These are phyloP conservation scores for Myotis daubentonii DNA, from an alignment of 2,797 vertebrate genomes.

Conservation along the genomic window DNA sequence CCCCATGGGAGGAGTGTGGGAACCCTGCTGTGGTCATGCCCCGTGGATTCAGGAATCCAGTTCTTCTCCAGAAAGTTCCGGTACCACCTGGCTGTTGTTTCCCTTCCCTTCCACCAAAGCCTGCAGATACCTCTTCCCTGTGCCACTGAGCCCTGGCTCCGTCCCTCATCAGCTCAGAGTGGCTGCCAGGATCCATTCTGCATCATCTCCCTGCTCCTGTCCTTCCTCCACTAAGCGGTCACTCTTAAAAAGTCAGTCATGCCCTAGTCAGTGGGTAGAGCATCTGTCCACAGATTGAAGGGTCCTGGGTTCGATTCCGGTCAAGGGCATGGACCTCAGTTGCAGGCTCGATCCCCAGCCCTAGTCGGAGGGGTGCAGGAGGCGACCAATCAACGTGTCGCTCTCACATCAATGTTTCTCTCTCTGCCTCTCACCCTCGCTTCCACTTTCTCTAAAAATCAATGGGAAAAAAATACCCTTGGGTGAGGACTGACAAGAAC, in stretches of 20 bases:
- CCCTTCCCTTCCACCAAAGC: background rate
- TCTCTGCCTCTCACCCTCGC: too few relatives aligned
- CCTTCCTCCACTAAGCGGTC: accelerated
- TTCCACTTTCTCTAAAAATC: too few relatives aligned
- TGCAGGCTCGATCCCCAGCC: too few relatives aligned
- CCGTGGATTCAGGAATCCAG: background rate
- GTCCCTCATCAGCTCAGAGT: background rate
- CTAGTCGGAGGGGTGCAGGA: too few relatives aligned
- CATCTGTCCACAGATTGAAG: too few relatives aligned
- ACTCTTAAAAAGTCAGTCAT: background rate
- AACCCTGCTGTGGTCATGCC: background rate
- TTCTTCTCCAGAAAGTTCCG: background rate
- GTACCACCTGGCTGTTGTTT: background rate
- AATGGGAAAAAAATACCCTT: too few relatives aligned
- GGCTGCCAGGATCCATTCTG: background rate
- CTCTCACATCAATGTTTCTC: too few relatives aligned
- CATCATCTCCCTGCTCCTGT: too few relatives aligned
- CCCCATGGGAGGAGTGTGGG: accelerated
- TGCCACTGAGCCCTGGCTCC: background rate
- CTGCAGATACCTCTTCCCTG: background rate
- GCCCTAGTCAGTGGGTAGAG: too few relatives aligned
- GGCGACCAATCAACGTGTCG: too few relatives aligned
- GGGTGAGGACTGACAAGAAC: background rate
- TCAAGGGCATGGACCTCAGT: too few relatives aligned
- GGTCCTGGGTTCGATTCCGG: too few relatives aligned